Evolutionary conservation across 2,113 vertebrate genomes (phyloP), one percentile per base, ranked within the genome.

Genomic region (Trematocara marginatum): DNA sequence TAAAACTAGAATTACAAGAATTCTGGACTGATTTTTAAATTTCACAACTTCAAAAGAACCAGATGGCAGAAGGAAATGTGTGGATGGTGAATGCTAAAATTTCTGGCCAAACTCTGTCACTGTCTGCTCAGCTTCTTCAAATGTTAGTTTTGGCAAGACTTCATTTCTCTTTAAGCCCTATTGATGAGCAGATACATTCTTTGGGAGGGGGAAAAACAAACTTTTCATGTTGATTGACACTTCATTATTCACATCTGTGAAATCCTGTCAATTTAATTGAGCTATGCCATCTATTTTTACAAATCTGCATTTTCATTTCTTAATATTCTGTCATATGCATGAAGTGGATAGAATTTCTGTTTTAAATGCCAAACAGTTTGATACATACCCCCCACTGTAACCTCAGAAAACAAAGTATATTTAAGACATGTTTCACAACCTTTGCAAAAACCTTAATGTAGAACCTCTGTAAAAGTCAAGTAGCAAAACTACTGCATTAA

Each of bases 21-120:
- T 80, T 85, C 10, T 66, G 80, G 52, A 57, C 26, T 53, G 38
- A 29, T 81, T 85, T 83, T 71, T 8, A 59, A 35, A 86, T 83
- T 78, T 90, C 82, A 78, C 82, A 82, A 52, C 51, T 54, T 86
- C 78, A 74, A 71, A 82, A 51, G 71, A 90, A 89, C 79, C 88
- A 89, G 92, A 92, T 90, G 89, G 89, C 87, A 78, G 84, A 76
- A 74, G 42, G 15, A 53, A 79, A 49, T 2, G 53, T n/a, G 35
- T 4, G 13, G 40, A 78, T 34, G 90, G 85, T 64, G 87, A 86
- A 54, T 74, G 78, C 79, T n/a, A 18, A 79, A 45, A 53, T 81
- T 76, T 34, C 18, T 20, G 35, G 80, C 84, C 90, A 85, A 84
- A 54, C 26, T 85, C 12, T 8, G 66, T 71, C 81, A 42, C 74